Conservation (phyloP, 2,797 vertebrate genomes). For the Acomys russatus region DNA sequence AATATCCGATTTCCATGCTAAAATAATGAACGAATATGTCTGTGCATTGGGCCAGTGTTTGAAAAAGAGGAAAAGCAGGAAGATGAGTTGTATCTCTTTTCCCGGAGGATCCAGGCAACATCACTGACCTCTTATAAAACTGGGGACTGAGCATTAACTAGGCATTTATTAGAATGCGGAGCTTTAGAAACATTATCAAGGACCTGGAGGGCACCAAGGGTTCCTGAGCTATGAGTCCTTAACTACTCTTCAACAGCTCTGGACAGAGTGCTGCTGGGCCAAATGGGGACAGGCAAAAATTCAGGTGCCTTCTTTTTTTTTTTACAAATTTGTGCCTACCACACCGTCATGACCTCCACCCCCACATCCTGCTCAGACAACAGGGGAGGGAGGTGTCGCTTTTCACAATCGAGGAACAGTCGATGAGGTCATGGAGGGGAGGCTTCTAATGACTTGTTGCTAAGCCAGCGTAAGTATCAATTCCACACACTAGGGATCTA, state of each 20-base stretch:
- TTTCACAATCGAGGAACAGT: slow-evolving; percentile 64
- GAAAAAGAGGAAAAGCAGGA: neutral
- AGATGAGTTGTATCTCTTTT: neutral
- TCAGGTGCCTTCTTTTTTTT: neutral
- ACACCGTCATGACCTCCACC: slow-evolving; percentile 19
- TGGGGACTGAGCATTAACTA: neutral
- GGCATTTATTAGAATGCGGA: slow-evolving; percentile 4
- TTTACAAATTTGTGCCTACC: neutral
- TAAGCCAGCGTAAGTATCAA: slow-evolving; percentile 52
- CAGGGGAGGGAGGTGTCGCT: slow-evolving; percentile 37
- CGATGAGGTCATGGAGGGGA: slow-evolving; percentile 55
- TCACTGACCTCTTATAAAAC: neutral
- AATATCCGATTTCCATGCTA: neutral
- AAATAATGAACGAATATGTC: slow-evolving; percentile 18
- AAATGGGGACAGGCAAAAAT: neutral
- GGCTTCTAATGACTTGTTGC: slow-evolving; percentile 75
- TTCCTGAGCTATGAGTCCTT: slow-evolving; percentile 8
- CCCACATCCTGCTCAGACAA: slow-evolving; percentile 26
- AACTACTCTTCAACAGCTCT: neutral
- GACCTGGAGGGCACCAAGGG: neutral
- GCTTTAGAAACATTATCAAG: neutral
- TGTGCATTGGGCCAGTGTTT: neutral
- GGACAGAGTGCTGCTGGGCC: neutral
- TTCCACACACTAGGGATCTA: slow-evolving; percentile 70
- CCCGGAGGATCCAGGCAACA: neutral